Base-by-base conservation (phyloP, 2,113 vertebrate species). In the Dendrocopos noguchii region DNA sequence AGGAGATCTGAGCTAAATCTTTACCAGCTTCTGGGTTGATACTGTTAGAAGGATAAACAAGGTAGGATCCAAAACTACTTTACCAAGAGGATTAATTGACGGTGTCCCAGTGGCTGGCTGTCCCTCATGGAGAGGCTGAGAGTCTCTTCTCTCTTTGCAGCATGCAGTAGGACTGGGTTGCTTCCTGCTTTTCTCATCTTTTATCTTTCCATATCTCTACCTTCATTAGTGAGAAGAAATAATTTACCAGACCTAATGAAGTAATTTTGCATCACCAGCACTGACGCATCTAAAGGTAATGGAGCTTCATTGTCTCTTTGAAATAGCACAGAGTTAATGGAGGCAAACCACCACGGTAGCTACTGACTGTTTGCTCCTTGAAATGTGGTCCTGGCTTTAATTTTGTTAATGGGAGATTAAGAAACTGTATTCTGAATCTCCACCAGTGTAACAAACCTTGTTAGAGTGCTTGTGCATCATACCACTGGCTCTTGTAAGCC, bases 331-430 rank as follows among this genome's bases (percentile, higher is more conserved):
- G 39, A 78, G 33, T 13, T 78, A 72, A 73, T 55, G 17, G 27
- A 84, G 25, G 16, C 57, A 50, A 70, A 46, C 22, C 42, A 6
- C 15, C 31, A 18, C 4, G 53, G 53, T n/a, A 86, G n/a, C 56
- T 61, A 39, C 36, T 80, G 57, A 55, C 3, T 63, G 12, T 57
- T 84, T 84, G n/a, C 31, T 88, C 42, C 65, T 92, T 90, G 77
- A 77, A 90, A 56, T 47, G 60, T 10, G 24, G 25, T 57, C 61
- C 39, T 83, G 70, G 22, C 27, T 85, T 89, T 83, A 75, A 87
- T 87, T 92, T 84, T 84, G 15, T 92, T 92, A 89, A 82, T 77
- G n/a, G 33, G 28, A 94, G 9, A 82, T 87, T 94, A 92, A 63
- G 56, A 80, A 82, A 85, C 53, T 63, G 5, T 44, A 53, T 60